Evolutionary conservation across 2,113 vertebrate genomes (phyloP).

Genomic region (Pterocles orientalis): DNA sequence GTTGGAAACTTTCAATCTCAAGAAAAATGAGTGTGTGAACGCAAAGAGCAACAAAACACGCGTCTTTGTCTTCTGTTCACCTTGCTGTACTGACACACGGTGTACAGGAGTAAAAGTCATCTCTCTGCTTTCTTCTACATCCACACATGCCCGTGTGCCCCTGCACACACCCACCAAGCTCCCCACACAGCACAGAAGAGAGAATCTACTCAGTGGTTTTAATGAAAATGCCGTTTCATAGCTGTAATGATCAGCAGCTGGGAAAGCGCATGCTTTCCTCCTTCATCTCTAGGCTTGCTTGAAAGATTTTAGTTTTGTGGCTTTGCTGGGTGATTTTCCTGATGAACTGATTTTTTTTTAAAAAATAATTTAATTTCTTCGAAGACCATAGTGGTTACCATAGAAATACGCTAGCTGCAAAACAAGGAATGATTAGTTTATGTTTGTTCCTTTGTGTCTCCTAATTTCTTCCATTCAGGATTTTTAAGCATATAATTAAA

Average conservation of each 20-base stretch:
- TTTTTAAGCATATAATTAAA: slow-evolving; percentile 76
- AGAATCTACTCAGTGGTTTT: slow-evolving; percentile 8
- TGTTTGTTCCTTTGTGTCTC: slow-evolving; percentile 66
- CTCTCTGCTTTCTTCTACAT: not conserved
- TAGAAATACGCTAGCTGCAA: slow-evolving; percentile 55
- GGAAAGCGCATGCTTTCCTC: not conserved
- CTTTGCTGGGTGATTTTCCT: slow-evolving; percentile 46
- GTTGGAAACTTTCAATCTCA: not conserved
- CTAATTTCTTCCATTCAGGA: slow-evolving; percentile 75
- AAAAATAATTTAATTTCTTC: not conserved
- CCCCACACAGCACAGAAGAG: not conserved
- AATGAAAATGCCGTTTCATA: slow-evolving; percentile 26
- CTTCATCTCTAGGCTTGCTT: slow-evolving; percentile 32
- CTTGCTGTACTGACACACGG: not conserved
- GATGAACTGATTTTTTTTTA: slow-evolving; percentile 11
- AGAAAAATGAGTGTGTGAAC: not conserved
- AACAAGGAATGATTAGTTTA: slow-evolving; percentile 71
- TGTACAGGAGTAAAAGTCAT: not conserved
- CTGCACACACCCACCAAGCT: not conserved
- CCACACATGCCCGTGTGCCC: not conserved
- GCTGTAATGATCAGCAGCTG: slow-evolving; percentile 13
- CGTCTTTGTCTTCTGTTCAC: not conserved
- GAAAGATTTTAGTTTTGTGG: slow-evolving; percentile 42
- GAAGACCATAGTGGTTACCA: slow-evolving; percentile 46
- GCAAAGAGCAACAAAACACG: not conserved